Evolutionary conservation across 2,797 vertebrate genomes (phyloP).

Genomic region (Anisognathus igniventris): DNA sequence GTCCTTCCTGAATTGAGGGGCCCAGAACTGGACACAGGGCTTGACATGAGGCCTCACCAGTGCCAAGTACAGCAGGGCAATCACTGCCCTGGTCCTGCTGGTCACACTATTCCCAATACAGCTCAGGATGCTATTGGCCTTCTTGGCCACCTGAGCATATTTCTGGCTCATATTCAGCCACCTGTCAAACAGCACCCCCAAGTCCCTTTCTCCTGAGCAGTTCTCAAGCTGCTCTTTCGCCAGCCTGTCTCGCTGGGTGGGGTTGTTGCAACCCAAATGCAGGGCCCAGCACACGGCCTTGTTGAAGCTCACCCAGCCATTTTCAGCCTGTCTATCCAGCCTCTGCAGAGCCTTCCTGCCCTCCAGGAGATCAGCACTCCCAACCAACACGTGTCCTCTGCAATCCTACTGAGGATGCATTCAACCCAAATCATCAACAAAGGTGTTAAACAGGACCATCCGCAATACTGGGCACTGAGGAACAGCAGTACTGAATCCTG

Average conservation of each 20-base stretch:
- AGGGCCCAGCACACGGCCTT: fast-evolving
- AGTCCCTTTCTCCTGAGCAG: background rate
- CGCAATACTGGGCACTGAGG: too few relatives aligned
- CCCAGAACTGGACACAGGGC: too few relatives aligned
- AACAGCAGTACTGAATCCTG: background rate
- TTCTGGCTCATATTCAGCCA: background rate
- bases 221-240: background rate
- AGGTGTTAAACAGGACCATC: background rate
- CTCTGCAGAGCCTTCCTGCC: background rate
- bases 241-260: background rate
- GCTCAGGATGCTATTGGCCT: background rate
- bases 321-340: background rate
- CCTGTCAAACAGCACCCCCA: background rate
- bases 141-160: background rate
- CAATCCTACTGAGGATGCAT: background rate
- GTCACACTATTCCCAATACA: background rate
- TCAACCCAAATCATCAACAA: background rate
- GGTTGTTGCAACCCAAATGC: background rate
- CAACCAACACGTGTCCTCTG: background rate
- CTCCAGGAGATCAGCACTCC: background rate
- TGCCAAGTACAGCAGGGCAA: too few relatives aligned
- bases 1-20: background rate
- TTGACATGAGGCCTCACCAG: background rate
- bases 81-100: background rate
- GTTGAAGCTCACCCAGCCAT: background rate